Conservation (phyloP, 2,888 invertebrate species). For the Mantis religiosa region DNA sequence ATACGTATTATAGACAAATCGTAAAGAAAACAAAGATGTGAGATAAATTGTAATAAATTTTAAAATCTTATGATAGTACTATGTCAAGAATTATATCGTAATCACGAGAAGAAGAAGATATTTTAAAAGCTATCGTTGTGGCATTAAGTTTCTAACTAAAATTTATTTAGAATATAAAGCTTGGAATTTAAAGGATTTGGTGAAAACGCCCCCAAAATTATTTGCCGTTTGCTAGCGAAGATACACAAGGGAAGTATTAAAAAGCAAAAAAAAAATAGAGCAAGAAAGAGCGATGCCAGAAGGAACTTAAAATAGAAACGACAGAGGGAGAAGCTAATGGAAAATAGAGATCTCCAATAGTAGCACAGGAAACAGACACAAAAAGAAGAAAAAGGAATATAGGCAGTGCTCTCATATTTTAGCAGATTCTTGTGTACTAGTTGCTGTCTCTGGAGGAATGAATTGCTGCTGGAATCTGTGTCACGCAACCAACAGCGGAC, state of each 20-base stretch:
- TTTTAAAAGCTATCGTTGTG: too few species aligned
- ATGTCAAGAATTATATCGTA: too few species aligned
- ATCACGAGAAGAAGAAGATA: too few species aligned
- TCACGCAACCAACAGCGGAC: neutral
- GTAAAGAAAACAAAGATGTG: too few species aligned
- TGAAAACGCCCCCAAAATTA: neutral
- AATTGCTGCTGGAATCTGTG: neutral
- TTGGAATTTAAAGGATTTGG: too few species aligned
- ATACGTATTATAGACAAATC: too few species aligned
- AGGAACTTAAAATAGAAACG: neutral
- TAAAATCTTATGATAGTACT: too few species aligned
- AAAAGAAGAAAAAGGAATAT: neutral
- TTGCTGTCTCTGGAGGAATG: neutral
- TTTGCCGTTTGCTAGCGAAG: neutral
- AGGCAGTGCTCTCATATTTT: neutral
- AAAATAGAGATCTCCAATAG: neutral
- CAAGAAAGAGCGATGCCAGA: neutral
- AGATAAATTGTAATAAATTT: too few species aligned
- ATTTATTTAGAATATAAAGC: too few species aligned
- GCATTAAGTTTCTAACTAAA: too few species aligned
- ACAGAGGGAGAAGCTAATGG: neutral
- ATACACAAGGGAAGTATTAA: neutral
- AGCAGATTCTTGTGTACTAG: neutral
- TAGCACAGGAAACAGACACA: neutral
- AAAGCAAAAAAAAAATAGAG: neutral